phyloP scores from a whole-genome alignment of 2,888 invertebrate genomes.

The Nasonovia ribisnigri region DNA sequence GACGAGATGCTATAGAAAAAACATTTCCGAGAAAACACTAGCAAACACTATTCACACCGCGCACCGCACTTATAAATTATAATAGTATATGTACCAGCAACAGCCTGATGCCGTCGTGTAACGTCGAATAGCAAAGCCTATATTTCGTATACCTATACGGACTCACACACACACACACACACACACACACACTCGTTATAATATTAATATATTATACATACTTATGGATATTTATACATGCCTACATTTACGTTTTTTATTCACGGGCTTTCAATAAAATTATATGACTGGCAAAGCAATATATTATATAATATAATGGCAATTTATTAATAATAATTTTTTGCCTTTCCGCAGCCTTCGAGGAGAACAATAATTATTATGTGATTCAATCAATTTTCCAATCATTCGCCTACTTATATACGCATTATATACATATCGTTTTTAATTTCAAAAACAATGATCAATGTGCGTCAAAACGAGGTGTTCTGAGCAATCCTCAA shows the following conservation, averaged over 20 bases:
- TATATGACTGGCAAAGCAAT: not conserved
- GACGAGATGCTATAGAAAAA: not conserved
- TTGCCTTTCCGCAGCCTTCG: not conserved
- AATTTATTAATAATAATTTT: not conserved
- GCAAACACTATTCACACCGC: not conserved
- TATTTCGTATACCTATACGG: not conserved
- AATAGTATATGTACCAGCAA: not conserved
- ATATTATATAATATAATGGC: not conserved
- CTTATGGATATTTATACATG: not conserved
- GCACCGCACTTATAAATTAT: not conserved
- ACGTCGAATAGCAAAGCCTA: not conserved
- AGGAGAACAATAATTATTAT: not conserved
- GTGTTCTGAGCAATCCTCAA: not conserved
- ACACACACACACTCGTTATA: not conserved
- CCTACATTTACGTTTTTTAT: not conserved
- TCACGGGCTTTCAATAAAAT: not conserved
- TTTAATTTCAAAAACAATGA: not conserved
- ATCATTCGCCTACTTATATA: not conserved
- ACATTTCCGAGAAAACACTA: not conserved
- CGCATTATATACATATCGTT: not conserved
- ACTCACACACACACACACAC: not conserved
- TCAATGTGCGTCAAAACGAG: not conserved
- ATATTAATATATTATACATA: not conserved
- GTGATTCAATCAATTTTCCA: not conserved
- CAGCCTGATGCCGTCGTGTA: not conserved